Evolutionary conservation across 1,140 invertebrate species (phyloP).

Genomic region (Lordiphosa mommai): DNA sequence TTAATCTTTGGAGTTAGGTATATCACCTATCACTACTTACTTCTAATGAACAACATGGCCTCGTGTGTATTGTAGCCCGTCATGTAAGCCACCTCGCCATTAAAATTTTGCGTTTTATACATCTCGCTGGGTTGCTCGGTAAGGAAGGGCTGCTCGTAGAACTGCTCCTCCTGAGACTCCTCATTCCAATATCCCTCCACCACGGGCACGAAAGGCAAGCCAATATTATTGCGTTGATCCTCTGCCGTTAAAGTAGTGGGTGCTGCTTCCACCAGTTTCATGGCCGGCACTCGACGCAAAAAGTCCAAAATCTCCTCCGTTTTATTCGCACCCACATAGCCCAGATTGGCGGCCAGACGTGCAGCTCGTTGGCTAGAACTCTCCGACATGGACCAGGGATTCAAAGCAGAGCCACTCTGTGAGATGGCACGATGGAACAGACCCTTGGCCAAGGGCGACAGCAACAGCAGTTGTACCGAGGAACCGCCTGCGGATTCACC

Average conservation of each 20-base stretch:
- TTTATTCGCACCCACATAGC: slow-evolving; percentile 60
- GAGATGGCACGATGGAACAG: slow-evolving; percentile 84
- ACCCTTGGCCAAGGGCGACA: slow-evolving; percentile 81
- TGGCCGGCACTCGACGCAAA: slow-evolving; percentile 54
- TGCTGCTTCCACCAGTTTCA: slow-evolving; percentile 80
- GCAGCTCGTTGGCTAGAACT: slow-evolving; percentile 46
- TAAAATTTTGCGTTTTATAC: slow-evolving; percentile 80
- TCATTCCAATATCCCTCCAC: slow-evolving; percentile 73
- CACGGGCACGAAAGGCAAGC: slow-evolving; percentile 81
- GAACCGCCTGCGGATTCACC: slow-evolving; percentile 82
- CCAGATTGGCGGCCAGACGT: slow-evolving; percentile 54
- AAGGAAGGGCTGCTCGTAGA: slow-evolving; percentile 81
- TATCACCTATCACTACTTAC: slow-evolving; percentile 51
- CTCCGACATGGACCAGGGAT: slow-evolving; percentile 61
- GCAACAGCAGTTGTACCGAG: slow-evolving; percentile 80
- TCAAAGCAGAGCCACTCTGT: slow-evolving; percentile 84
- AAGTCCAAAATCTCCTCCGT: slow-evolving; percentile 61
- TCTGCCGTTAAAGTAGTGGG: slow-evolving; percentile 79
- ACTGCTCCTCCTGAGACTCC: slow-evolving; percentile 39
- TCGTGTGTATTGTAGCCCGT: slow-evolving; percentile 82
- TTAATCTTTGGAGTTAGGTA: background rate
- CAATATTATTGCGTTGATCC: slow-evolving; percentile 81
- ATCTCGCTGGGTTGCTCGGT: slow-evolving; percentile 81
- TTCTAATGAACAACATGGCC: slow-evolving; percentile 81
- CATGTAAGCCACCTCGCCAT: slow-evolving; percentile 81